Evolutionary conservation across 2,888 invertebrate species (phyloP).

Genomic region (Oegoconia quadripuncta): DNA sequence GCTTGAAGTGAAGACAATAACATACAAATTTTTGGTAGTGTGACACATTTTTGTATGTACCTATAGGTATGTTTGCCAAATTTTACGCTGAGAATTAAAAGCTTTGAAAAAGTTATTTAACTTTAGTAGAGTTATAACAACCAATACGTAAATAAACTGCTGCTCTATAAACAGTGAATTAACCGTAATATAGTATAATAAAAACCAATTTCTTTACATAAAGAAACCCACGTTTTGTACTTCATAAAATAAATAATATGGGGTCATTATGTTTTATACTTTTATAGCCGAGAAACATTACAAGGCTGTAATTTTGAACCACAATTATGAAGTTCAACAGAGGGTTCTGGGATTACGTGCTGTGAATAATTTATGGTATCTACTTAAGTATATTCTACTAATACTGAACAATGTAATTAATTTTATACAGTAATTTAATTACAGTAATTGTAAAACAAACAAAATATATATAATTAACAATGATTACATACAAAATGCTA

Average conservation of each 20-base stretch:
- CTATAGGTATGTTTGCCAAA: too few relatives aligned
- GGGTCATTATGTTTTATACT: constrained; percentile 12
- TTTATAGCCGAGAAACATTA: constrained; percentile 8
- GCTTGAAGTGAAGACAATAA: constrained; percentile 14
- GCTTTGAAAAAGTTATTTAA: too few relatives aligned
- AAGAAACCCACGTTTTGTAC: constrained; percentile 9
- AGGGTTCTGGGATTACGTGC: constrained; percentile 12
- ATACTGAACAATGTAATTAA: constrained; percentile 3
- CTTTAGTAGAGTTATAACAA: too few relatives aligned
- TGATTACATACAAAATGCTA: too few relatives aligned
- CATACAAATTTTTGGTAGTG: too few relatives aligned
- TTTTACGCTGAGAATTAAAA: too few relatives aligned
- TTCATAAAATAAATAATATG: constrained; percentile 13
- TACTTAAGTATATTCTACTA: constrained; percentile 4
- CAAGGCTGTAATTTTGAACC: constrained; percentile 11
- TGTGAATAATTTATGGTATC: constrained; percentile 12
- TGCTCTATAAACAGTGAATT: background rate
- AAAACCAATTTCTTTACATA: constrained; percentile 6
- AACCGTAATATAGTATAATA: constrained; percentile 1
- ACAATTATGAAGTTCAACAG: constrained; percentile 13
- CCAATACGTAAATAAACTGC: background rate
- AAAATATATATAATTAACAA: too few relatives aligned
- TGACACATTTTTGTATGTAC: too few relatives aligned
- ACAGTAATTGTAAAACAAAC: too few relatives aligned
- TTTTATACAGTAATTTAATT: too few relatives aligned